These are phyloP conservation scores for Erebia palarica DNA, from an alignment of 2,888 invertebrate genomes.

Conservation along the genomic window DNA sequence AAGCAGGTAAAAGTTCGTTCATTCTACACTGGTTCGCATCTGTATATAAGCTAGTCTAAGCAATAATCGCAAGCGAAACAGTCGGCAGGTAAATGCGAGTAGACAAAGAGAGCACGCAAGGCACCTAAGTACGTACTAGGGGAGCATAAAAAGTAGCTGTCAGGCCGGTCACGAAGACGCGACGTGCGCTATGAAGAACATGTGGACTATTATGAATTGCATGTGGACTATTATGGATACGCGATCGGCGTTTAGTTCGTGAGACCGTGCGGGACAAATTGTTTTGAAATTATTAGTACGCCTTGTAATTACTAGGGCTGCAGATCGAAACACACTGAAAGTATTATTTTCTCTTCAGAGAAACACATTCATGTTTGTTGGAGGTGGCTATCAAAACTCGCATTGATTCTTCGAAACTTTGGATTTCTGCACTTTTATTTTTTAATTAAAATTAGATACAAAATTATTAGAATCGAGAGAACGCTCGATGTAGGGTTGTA, in stretches of 20 bases:
- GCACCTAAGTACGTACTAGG: slow-evolving; percentile 47
- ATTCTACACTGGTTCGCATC: neutral
- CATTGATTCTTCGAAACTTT: too few species aligned
- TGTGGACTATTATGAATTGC: slow-evolving; percentile 20
- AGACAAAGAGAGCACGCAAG: slow-evolving; percentile 76
- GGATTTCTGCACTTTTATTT: too few species aligned
- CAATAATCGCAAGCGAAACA: slow-evolving; percentile 40
- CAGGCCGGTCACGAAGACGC: slow-evolving; percentile 79
- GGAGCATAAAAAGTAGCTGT: slow-evolving; percentile 78
- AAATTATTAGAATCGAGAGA: too few species aligned
- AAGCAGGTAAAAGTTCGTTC: neutral
- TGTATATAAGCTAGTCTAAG: neutral
- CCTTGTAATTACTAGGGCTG: slow-evolving; percentile 14
- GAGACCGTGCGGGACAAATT: slow-evolving; percentile 26
- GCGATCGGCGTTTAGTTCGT: slow-evolving; percentile 24
- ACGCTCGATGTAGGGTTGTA: too few species aligned
- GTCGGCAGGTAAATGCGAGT: slow-evolving; percentile 74
- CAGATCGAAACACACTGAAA: neutral
- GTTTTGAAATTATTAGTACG: slow-evolving; percentile 19
- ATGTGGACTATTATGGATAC: slow-evolving; percentile 21
- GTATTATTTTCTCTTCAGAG: neutral
- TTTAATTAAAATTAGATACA: too few species aligned
- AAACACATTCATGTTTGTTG: too few species aligned
- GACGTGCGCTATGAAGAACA: slow-evolving; percentile 68
- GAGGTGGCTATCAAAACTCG: too few species aligned